Conservation (phyloP, 2,888 invertebrate species). For the Callimorpha dominula region DNA sequence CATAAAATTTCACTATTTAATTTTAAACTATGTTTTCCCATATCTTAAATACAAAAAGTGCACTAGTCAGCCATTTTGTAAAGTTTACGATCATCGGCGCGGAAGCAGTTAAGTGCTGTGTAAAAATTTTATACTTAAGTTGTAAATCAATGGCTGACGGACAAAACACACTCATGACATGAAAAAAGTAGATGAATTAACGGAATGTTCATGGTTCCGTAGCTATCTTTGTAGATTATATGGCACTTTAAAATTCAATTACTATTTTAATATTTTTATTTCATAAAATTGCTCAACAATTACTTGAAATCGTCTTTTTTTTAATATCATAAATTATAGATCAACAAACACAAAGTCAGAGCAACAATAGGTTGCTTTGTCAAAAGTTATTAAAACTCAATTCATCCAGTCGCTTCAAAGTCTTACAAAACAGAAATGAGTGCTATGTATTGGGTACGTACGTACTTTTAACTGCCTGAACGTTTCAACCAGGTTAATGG, state of each 20-base stretch:
- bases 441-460: no score
- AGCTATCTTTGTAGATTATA: not conserved
- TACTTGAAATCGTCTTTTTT: no score
- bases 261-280: no score
- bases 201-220: constrained; percentile 3
- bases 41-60: constrained; percentile 42
- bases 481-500: no score
- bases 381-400: no score
- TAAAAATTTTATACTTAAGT: constrained; percentile 68
- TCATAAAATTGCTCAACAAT: no score
- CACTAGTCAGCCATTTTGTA: constrained; percentile 41
- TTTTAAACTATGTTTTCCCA: constrained; percentile 16
- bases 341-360: no score
- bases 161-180: constrained; percentile 56
- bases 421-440: no score
- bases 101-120: constrained; percentile 75
- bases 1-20: not conserved
- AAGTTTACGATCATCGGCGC: constrained; percentile 61
- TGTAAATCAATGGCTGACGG: constrained; percentile 62
- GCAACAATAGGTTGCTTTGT: no score
- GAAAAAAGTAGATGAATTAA: constrained; percentile 5
- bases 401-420: no score
- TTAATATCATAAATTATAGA: no score
- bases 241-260: not conserved
- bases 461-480: no score